Percentiles rank a stretch among this genome's conserved stretches.
Evolutionary conservation across 2,113 vertebrate genomes (phyloP).

Genomic region (Natator depressus): DNA sequence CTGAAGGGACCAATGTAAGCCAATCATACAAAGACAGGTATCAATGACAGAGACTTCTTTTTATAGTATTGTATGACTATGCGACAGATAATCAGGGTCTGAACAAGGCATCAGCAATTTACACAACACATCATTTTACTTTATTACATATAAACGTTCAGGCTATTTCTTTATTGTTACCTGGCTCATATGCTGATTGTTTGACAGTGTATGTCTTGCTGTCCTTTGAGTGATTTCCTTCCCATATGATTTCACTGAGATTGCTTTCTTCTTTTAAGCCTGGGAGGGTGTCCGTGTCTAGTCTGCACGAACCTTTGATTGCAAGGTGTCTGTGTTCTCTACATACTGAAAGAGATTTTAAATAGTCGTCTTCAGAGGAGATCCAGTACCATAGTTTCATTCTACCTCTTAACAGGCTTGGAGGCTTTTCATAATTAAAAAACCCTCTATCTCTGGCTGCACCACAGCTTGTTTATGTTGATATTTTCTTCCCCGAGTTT

Average conservation of each 20-base stretch:
- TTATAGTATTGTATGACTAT: background rate
- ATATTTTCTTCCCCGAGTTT: constrained; percentile 32
- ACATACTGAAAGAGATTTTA: background rate
- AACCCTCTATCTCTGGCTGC: constrained; percentile 3
- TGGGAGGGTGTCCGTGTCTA: background rate
- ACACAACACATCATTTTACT: background rate
- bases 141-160: background rate
- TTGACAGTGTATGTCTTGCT: background rate
- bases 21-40: background rate
- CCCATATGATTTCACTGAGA: background rate
- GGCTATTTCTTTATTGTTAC: background rate
- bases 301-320: background rate
- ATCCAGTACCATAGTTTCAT: background rate
- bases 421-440: constrained; percentile 34
- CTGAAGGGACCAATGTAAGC: rapidly evolving
- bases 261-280: background rate
- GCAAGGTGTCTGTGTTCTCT: constrained; percentile 31
- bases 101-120: background rate
- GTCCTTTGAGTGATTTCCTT: background rate
- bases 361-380: constrained; percentile 54
- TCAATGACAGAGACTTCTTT: background rate
- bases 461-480: constrained; percentile 27
- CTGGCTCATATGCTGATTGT: background rate
- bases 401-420: constrained; percentile 21
- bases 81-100: background rate